Base-by-base conservation (phyloP, 2,113 vertebrate genomes). In the Willisornis vidua region DNA sequence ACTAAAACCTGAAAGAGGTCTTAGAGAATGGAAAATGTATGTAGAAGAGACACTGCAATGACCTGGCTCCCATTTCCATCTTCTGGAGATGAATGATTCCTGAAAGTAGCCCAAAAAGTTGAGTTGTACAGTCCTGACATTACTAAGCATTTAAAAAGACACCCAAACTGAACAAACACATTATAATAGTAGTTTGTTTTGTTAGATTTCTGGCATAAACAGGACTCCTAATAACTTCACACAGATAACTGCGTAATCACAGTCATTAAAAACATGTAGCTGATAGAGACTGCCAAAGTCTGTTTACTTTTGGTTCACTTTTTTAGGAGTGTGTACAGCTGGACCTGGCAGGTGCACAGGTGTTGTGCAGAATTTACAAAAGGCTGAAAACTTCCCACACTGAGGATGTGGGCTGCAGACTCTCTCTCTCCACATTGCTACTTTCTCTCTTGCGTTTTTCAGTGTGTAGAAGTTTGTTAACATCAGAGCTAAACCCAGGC, bases 71-170 rank as follows among this genome's bases (percentile, higher is more conserved):
- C 25, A 24, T 43, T 43, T 43, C 41, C 41, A 43, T 43, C 52
- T 97, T 96, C 85, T 90, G 89, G 87, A 97, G 89, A 89, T 35
- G 62, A 95, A 91, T 73, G 48, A 75, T 74, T 80, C 57, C 46
- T 81, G 41, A 84, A 94, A 78, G 48, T 24, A 43, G 14, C 67
- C 49, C 62, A 63, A 84, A 93, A 94, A 75, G 22, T 83, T 86
- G 85, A 68, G 85, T 79, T 92, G 89, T 87, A 51, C 29, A 86
- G 49, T 66, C 72, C 23, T 12, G 19, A 83, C 10, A 29, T n/a
- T 29, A 39, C 12, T 59, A 28, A 24, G 35, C 45, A 8, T 62
- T 90, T 81, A 71, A 90, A 94, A 86, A 58, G 35, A 35, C 18
- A 20, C 5, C 11, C 19, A 28, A 70, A 37, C 16, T 3, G 7